A percentile compares a stretch with the other conserved stretches of the same genome.
These are phyloP conservation scores for Vidua macroura DNA, from an alignment of 2,113 vertebrate genomes.

Conservation along the genomic window DNA sequence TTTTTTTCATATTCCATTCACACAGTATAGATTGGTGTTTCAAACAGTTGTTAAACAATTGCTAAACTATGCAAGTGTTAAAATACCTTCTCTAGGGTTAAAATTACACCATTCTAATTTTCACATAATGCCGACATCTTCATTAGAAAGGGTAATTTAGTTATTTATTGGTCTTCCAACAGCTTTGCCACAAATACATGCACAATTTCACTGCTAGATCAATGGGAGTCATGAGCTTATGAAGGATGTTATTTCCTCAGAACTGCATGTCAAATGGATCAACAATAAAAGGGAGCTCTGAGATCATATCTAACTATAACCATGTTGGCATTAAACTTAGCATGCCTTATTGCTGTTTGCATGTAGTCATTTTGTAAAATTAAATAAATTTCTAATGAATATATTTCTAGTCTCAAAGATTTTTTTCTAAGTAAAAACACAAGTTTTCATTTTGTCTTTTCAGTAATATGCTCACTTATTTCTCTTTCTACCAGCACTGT, in stretches of 20 bases:
- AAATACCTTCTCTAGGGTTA: background rate
- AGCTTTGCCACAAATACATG: background rate
- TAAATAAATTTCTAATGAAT: background rate
- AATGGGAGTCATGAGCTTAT: background rate
- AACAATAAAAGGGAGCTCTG: background rate
- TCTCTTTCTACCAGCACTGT: background rate
- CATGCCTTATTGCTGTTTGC: background rate
- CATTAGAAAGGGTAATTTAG: background rate
- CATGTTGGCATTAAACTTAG: background rate
- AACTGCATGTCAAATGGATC: background rate
- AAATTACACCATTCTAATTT: background rate
- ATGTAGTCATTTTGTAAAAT: rapidly evolving
- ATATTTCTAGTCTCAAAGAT: background rate
- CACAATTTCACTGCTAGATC: background rate
- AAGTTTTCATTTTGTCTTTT: background rate
- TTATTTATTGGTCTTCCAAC: background rate
- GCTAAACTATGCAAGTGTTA: background rate
- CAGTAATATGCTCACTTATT: background rate
- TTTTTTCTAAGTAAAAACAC: background rate
- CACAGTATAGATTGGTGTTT: background rate
- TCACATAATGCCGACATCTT: rapidly evolving
- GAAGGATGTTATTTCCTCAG: background rate
- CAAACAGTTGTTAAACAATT: background rate
- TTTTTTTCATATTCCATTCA: background rate
- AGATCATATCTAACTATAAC: background rate